Evolutionary conservation across 2,888 invertebrate species (phyloP), one percentile per base, ranked within the genome.

Genomic region (Agrochola circellaris): DNA sequence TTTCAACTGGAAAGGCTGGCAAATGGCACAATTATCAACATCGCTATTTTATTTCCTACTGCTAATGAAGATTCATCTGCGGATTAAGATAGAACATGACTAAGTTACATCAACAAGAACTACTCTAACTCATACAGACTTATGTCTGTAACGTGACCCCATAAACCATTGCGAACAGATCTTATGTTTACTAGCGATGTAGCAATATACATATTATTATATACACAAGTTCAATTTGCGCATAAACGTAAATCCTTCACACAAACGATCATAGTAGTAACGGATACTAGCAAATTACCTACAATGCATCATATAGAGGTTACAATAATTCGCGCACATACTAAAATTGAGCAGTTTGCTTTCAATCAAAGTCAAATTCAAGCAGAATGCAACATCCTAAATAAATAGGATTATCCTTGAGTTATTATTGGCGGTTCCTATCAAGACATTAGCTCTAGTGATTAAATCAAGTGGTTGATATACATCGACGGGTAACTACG

Each of bases 391-490:
- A 91, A 87, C 84, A 91, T 89, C 83, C 82, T 86, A 87, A 89
- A 89, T 89, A 90, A 92, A 91, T 89, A 88, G 89, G 92, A 91
- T 93, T 92, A 94, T 93, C 93, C 93, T 94, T 93, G 91, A 92
- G 90, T 90, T 90, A 92, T 93, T 93, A 92, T 93, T 92, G 92
- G 91, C 90, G 89, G 89, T 73, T 80, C 89, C 87, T 93, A 93
- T 92, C 92, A 92, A 90, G 91, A 93, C 92, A 90, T 92, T 92
- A 91, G 90, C 92, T 92, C 89, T 91, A 91, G 89, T 74, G 90
- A 95, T 94, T 93, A 94, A 92, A 93, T 94, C 93, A 91, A 95
- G 93, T 93, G 93, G 90, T 87, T 90, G 90, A 91, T 94, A 94
- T 93, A 92, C 93, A 95, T 93, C 91, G 91, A 89, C 84, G 88